phyloP scores from a whole-genome alignment of 1,140 invertebrate species.

The Ylistrum balloti region DNA sequence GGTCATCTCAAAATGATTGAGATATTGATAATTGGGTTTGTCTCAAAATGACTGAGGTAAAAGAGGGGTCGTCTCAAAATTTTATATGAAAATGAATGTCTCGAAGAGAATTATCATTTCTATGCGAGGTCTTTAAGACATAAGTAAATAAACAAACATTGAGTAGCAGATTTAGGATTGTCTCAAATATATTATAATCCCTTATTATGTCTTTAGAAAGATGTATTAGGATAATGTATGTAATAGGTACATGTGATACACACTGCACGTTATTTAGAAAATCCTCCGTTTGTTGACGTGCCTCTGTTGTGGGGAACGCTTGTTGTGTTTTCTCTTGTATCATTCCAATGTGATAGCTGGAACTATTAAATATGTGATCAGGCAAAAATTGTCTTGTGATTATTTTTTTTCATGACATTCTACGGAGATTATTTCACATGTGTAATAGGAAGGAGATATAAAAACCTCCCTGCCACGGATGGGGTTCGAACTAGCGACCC shows the following conservation, averaged over 20 bases:
- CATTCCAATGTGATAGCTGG: slow-evolving; percentile 37
- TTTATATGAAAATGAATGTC: background rate
- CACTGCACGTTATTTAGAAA: background rate
- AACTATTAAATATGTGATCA: slow-evolving; percentile 40
- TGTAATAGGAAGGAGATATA: no score
- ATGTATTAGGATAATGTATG: background rate
- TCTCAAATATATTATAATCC: background rate
- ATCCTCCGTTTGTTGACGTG: background rate
- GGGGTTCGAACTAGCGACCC: no score
- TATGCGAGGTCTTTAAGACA: no score
- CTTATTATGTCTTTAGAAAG: background rate
- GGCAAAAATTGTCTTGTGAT: background rate
- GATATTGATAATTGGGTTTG: background rate
- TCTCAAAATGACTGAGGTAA: background rate
- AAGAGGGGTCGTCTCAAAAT: background rate
- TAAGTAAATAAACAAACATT: no score
- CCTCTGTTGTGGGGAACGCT: background rate
- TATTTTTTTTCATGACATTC: no score
- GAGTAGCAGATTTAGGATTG: background rate
- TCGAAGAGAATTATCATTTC: background rate
- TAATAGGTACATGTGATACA: background rate
- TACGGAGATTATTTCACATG: no score
- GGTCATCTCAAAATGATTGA: background rate
- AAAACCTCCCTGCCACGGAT: no score
- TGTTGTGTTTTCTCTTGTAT: slow-evolving; percentile 35